Base-by-base conservation (phyloP, 2,888 invertebrate genomes). In the Axea sp. region DNA sequence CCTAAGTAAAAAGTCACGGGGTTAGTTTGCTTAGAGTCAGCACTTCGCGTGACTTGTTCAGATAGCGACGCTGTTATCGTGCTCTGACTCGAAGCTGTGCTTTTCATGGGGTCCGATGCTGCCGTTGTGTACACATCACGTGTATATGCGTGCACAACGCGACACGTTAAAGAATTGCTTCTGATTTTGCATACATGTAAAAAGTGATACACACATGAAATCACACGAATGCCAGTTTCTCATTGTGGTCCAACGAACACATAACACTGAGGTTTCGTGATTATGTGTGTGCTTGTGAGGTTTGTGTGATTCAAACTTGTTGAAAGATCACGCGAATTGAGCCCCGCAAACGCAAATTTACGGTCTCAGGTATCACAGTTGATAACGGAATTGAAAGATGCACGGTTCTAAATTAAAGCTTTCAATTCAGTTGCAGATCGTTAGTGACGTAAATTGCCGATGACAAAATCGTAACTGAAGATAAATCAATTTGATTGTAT, bases 1-100 rank as follows among this genome's bases (percentile, higher is more conserved):
- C n/a, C n/a, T n/a, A n/a, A n/a, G n/a, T n/a, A n/a, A n/a, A n/a
- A n/a, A n/a, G n/a, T n/a, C 82, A 84, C 80, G 77, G 78, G 82
- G 77, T 74, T 41, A 8, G 45, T 51, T 62, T 72, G 65, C 76
- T 73, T 45, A 37, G 65, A 76, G 64, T 76, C 69, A 76, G 69
- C 22, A 49, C 41, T 28, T 62, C 15, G 65, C 57, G 39, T 41
- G 31, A 43, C 31, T 15, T 31, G 47, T 17, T 28, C 14, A 12
- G 17, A 43, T 45, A 45, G 43, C 22, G 51, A n/a, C 28, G 31
- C 39, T 9, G 2, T 60, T 37, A 31, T 60, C 53, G 22, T 31
- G 47, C 57, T 60, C 65, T 73, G 73, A 59, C 64, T 68, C 72
- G 39, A 76, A 73, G 67, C 73, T 73, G 76, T 62, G 60, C 68